Conservation (phyloP, 1,140 invertebrate species). For the Neuroterus valhalla region DNA sequence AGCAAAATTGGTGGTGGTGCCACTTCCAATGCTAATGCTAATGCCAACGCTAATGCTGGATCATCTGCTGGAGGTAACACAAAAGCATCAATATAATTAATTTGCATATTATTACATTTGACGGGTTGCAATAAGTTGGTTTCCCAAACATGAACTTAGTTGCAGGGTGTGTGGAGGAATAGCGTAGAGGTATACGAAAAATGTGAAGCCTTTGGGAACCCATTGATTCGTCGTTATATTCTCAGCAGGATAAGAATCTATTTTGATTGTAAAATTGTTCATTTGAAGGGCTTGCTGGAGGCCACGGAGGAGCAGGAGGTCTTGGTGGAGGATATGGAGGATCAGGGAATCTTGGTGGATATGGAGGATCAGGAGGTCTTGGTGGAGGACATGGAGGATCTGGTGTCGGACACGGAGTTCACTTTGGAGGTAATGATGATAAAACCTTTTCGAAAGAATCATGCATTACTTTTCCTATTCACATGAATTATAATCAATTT, state of each 20-base stretch:
- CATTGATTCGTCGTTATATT: no score
- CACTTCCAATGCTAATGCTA: constrained; percentile 12
- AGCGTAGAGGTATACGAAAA: no score
- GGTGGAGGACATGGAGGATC: constrained; percentile 21
- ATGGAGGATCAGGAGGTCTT: constrained; percentile 5
- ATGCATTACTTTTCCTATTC: neutral
- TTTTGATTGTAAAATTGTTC: no score
- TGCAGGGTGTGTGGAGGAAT: no score
- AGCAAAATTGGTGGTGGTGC: constrained; percentile 15
- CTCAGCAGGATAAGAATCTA: neutral
- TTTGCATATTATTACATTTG: no score
- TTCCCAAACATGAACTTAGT: no score
- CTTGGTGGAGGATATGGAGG: constrained; percentile 27
- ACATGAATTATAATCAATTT: no score
- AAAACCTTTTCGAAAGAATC: neutral
- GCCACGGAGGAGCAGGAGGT: constrained; percentile 15
- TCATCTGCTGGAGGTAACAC: constrained; percentile 16
- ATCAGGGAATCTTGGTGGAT: constrained; percentile 19
- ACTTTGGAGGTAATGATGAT: constrained; percentile 3
- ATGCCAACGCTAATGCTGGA: constrained; percentile 12
- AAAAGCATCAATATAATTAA: neutral
- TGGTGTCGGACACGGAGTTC: constrained; percentile 13
- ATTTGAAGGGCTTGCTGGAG: constrained; percentile 7
- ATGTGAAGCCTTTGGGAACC: no score
- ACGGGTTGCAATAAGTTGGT: no score